Conservation (phyloP, 2,113 vertebrate genomes). For the Oreochromis spilurus region DNA sequence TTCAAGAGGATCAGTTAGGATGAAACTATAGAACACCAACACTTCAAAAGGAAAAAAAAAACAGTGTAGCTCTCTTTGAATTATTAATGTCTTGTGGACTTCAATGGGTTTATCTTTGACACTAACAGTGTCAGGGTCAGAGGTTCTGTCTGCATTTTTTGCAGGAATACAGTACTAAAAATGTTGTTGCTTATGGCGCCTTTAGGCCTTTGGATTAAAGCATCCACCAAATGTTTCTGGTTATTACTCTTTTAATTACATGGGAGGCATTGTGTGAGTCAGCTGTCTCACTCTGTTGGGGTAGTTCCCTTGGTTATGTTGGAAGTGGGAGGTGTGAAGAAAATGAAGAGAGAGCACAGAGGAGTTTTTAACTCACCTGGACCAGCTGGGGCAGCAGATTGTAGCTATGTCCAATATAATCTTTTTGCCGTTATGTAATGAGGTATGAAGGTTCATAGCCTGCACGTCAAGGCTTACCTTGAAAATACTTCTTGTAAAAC, state of each 20-base stretch:
- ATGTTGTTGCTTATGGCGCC: neutral
- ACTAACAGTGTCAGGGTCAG: neutral
- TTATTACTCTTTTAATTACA: conserved; percentile 28
- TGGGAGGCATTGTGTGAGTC: conserved; percentile 30
- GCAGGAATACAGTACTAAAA: neutral
- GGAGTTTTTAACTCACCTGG: neutral
- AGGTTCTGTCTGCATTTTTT: neutral
- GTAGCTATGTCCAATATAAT: neutral
- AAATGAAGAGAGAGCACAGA: neutral
- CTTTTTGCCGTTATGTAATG: neutral
- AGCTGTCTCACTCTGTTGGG: conserved; percentile 22
- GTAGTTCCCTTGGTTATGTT: neutral
- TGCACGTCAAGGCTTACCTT: neutral
- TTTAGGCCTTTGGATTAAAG: neutral
- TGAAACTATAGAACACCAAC: neutral
- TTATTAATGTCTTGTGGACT: conserved; percentile 47
- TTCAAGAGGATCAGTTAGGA: neutral
- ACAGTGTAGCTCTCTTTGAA: conserved; percentile 28
- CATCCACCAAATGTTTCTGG: neutral
- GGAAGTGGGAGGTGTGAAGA: neutral
- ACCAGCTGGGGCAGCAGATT: neutral
- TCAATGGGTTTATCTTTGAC: conserved; percentile 35
- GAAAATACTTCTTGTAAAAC: neutral
- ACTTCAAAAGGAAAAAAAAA: conserved; percentile 22
- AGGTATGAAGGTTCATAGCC: neutral